Base-by-base conservation (phyloP, 2,888 invertebrate genomes). In the Trichacis sp. region DNA sequence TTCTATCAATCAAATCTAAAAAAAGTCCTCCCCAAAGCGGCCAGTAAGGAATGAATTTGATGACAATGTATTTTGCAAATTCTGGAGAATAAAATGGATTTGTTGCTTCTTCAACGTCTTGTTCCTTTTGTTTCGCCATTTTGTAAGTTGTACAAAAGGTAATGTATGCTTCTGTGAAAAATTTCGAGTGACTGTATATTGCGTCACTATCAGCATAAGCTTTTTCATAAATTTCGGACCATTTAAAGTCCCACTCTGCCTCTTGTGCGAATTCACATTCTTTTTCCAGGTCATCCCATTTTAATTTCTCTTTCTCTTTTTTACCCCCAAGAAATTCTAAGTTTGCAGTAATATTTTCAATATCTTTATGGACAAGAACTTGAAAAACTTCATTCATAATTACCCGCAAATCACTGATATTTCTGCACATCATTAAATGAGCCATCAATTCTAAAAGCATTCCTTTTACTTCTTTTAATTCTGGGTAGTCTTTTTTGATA, bases 371-470 rank as follows among this genome's bases (percentile, higher is more conserved):
- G 6, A 68, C 1, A 0, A 64, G 14, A 0, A 66, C 19, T 9
- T 51, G 55, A 1, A 50, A 50, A 0, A 66, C 38, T 36, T 71
- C 57, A 36, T 58, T 18, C 14, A 65, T 65, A 2, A 62, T 6
- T 3, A 55, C 40, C 9, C 64, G 64, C 0, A 68, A 29, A 9
- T 60, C 17, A 2, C 45, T 29, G 0, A 70, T 38, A 15, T 30
- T 54, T 50, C 71, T 36, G 5, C 56, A 52, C 6, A 69, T 11
- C 17, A 56, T 53, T 24, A 69, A 14, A 3, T 68, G 24, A 5
- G 56, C 46, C 42, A 65, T 66, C 19, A 58, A 65, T 58, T 72
- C 65, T 36, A 71, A 48, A 29, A 68, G 8, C 6, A 68, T 36
- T 1, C 30, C 29, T 57, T 67, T 70, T 1, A 52, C n/a, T n/a